These are phyloP conservation scores for Ylistrum balloti DNA, from an alignment of 1,140 invertebrate genomes.

Conservation along the genomic window DNA sequence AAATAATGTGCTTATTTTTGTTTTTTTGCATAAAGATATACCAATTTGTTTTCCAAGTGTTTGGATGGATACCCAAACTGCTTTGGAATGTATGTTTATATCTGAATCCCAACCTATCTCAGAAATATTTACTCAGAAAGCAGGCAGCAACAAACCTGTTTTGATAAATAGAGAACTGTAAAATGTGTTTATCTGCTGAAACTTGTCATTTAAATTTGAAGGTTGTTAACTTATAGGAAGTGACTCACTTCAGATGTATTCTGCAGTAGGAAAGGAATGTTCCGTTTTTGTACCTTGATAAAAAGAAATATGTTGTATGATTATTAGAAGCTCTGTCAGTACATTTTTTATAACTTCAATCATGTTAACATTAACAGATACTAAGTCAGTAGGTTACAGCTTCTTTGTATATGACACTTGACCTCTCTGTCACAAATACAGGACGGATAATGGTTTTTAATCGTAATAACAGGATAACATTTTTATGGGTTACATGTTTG, in stretches of 20 bases:
- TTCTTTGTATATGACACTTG: not conserved
- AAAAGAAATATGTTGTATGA: not conserved
- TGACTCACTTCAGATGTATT: slow-evolving; percentile 8
- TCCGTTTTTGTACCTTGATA: not conserved
- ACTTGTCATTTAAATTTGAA: not conserved
- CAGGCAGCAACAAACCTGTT: not conserved
- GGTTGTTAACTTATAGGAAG: slow-evolving; percentile 11
- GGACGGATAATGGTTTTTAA: too few species aligned
- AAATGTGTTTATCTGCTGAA: not conserved
- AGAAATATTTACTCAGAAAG: not conserved
- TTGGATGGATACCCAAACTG: slow-evolving; percentile 6
- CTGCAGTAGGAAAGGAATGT: not conserved
- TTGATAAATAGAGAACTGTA: slow-evolving; percentile 12
- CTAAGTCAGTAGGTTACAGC: not conserved
- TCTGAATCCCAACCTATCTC: not conserved
- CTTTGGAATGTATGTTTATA: not conserved
- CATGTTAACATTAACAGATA: not conserved
- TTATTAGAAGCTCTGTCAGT: not conserved
- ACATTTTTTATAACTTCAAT: not conserved
- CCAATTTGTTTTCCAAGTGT: not conserved
- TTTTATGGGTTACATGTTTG: too few species aligned
- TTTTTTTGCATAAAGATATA: not conserved
- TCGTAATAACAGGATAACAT: too few species aligned
- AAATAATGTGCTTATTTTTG: not conserved
- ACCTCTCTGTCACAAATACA: not conserved